Percentiles rank a stretch among this genome's conserved stretches.
Evolutionary conservation across 2,113 vertebrate genomes (phyloP).

Genomic region (Orycteropus afer): DNA sequence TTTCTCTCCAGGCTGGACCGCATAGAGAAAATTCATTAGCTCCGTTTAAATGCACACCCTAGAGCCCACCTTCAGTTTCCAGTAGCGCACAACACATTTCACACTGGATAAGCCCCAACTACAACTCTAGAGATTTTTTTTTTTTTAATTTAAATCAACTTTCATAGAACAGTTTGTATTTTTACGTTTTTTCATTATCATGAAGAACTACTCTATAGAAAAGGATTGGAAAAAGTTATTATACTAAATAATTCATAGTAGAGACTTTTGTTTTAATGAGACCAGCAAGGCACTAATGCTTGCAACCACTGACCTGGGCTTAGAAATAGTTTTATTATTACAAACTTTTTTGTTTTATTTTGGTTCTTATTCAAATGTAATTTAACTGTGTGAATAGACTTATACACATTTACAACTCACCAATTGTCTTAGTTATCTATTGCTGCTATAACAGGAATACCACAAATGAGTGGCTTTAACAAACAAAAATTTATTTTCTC

Average conservation of each 20-base stretch:
- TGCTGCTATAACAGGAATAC: background rate
- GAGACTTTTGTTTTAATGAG: constrained; percentile 71
- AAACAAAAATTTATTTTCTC: no score
- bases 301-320: constrained; percentile 50
- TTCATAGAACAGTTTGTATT: constrained; percentile 69
- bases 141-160: constrained; percentile 70
- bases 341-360: constrained; percentile 36
- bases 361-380: constrained; percentile 67
- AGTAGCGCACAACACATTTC: constrained; percentile 67
- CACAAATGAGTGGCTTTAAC: background rate
- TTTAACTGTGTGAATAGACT: constrained; percentile 62
- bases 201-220: constrained; percentile 63
- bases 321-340: constrained; percentile 66
- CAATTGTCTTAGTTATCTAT: background rate
- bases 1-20: constrained; percentile 67
- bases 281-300: constrained; percentile 67
- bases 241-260: constrained; percentile 75
- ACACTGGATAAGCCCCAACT: constrained; percentile 64
- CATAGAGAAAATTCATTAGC: constrained; percentile 75
- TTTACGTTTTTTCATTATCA: constrained; percentile 70
- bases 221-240: constrained; percentile 64
- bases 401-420: constrained; percentile 38
- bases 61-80: constrained; percentile 70
- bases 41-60: constrained; percentile 74
- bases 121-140: constrained; percentile 55